Base-by-base conservation (phyloP, 2,888 invertebrate species). In the Phrixothrix hirtus region DNA sequence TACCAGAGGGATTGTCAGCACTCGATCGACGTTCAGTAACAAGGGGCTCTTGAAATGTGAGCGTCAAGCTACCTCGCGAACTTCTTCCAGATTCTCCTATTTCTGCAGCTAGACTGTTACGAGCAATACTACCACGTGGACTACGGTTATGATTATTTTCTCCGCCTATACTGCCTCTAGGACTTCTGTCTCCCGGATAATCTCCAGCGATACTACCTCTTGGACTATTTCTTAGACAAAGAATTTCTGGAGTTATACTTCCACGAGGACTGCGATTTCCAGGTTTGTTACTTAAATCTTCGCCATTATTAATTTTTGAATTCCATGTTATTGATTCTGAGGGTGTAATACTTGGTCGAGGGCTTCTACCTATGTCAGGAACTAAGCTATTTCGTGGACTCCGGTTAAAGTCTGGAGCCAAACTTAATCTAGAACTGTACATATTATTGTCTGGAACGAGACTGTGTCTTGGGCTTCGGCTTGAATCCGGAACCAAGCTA, bases 41-140 rank as follows among this genome's bases (percentile, higher is more conserved):
- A 1, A 80, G 78, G 9, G 83, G 83, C 58, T 84, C 83, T 72
- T 83, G 83, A 64, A 84, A 83, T 1, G 83, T 84, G 48, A 83
- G 68, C 0, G 83, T 83, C 41, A 83, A 65, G 63, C 83, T 83
- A 25, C 83, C 83, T 52, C 83, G 75, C 0, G 83, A 82, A 64
- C 82, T 83, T 13, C 80, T 66, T 1, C 77, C 72, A 1, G 73
- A 61, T 9, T 79, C 79, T 5, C 56, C 55, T 14, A 65, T 67
- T 14, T 72, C 69, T 32, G 77, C 77, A 61, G 77, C 77, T 36
- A 81, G 69, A 53, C 78, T 79, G 30, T 78, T 80, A 25, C 81
- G 80, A 1, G 79, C 82, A 56, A 85, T 78, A 63, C 83, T 84
- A 0, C 83, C 84, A 39, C 85, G 77, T 0, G 84, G 83, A 66